A percentile compares a stretch with the other conserved stretches of the same genome.
phyloP scores from a whole-genome alignment of 2,113 vertebrate species.

The Psammodynastes pulverulentus region DNA sequence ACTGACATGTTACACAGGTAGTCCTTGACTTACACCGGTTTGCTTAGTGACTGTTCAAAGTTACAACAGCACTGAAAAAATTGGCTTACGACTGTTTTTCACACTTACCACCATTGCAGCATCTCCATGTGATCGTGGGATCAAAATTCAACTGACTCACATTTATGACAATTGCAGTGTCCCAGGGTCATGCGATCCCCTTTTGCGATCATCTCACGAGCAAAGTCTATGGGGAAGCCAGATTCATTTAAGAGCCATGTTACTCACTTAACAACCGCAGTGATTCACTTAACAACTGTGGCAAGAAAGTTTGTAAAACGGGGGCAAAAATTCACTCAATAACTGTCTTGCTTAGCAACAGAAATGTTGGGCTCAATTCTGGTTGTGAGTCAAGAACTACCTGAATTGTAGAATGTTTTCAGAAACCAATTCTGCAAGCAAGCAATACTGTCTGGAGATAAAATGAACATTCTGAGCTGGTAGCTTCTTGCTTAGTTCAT shows the following conservation, averaged over 20 bases:
- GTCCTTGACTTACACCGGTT: not conserved
- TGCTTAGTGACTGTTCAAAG: not conserved
- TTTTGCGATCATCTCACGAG: accelerated
- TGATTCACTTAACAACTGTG: not conserved
- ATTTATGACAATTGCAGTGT: not conserved
- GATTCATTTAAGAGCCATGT: not conserved
- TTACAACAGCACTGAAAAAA: not conserved
- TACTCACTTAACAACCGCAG: not conserved
- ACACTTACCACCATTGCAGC: not conserved
- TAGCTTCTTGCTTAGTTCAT: not conserved
- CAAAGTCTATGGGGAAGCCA: not conserved
- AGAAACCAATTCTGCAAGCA: not conserved
- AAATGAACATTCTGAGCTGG: not conserved
- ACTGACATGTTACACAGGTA: not conserved
- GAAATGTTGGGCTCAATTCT: not conserved
- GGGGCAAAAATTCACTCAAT: not conserved
- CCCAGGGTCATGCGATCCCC: not conserved
- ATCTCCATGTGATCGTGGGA: not conserved
- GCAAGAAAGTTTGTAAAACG: not conserved
- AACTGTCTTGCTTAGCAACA: not conserved
- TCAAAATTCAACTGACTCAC: not conserved
- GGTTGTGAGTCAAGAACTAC: not conserved
- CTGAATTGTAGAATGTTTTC: not conserved
- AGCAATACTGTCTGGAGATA: not conserved
- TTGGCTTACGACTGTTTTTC: not conserved